Evolutionary conservation across 92 coral and sea anemone genomes (phyloP), one percentile per base, ranked within the genome.

Genomic region (Umimayanthus kanabou): DNA sequence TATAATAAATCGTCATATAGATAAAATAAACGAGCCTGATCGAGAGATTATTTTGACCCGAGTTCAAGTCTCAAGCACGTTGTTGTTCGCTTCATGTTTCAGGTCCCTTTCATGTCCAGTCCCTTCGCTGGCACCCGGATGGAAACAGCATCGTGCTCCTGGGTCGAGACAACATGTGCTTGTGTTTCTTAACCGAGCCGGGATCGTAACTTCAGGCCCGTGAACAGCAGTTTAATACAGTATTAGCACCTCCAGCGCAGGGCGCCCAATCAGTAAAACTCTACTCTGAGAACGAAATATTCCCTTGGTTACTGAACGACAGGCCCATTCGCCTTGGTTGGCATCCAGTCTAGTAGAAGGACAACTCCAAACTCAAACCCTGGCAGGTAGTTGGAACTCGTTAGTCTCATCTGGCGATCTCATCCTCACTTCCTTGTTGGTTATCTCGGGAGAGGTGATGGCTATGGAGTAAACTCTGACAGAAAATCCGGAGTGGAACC

Each of bases 121-220:
- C 96, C 20, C 76, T 97, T n/a, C 94, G 89, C 30, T 97, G 98
- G 93, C 97, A 97, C 84, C 98, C 99, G 40, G 99, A 97, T 88
- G 99, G 99, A 43, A 94, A 94, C 87, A 92, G 92, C 61, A 88
- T 97, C 61, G 93, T 97, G 66, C 89, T 97, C 26, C 90, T 97
- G 2, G 91, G 98, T 23, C 94, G 93, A 89, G 99, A 97, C 72
- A 92, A 91, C 72, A 93, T 97, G 96, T 97, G 99, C 42, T 88
- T 97, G 61, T 97, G 99, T 42, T 97, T 97, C 70, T 88, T 97
- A 76, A 91, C 97, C 5, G 90, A 93, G 45, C 92, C 94, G 39
- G 76, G 92, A 20, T 81, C 94, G 42, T 94, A 85, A 75, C 16
- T 15, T 58, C 75, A 50, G 40, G 66, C 58, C 75, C 23, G 16